phyloP scores from a whole-genome alignment of 1,140 invertebrate species.

The Bombus difficillimus region DNA sequence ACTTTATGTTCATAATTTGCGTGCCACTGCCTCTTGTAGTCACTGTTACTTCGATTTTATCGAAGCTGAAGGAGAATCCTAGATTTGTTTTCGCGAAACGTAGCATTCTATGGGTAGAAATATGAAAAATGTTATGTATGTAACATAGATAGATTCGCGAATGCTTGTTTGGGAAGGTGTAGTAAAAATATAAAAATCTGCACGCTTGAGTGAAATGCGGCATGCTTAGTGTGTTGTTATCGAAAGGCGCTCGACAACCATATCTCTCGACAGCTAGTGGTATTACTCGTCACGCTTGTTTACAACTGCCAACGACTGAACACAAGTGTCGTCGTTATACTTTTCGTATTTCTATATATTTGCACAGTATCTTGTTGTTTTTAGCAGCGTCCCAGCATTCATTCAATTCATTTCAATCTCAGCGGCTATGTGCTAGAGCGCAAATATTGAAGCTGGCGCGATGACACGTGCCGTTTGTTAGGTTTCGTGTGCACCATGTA shows the following conservation, averaged over 20 bases:
- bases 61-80: too few species aligned
- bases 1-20: too few species aligned
- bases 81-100: too few species aligned
- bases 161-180: neutral
- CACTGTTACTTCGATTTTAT: too few species aligned
- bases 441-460: constrained; percentile 42
- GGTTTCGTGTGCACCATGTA: constrained; percentile 27
- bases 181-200: too few species aligned
- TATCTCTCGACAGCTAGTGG: neutral
- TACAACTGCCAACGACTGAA: constrained; percentile 1
- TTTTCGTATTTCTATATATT: constrained; percentile 8
- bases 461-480: constrained; percentile 47
- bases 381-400: neutral
- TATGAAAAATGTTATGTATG: neutral
- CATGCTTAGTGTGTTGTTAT: neutral
- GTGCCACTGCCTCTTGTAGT: too few species aligned
- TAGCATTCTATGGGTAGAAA: neutral
- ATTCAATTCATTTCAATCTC: constrained; percentile 33
- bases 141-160: too few species aligned
- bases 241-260: neutral
- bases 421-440: constrained; percentile 1
- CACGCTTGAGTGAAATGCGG: neutral
- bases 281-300: neutral
- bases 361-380: constrained; percentile 23
- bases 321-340: neutral